These are phyloP conservation scores for Rhinoptilus africanus DNA, from an alignment of 2,113 vertebrate species.

Conservation along the genomic window DNA sequence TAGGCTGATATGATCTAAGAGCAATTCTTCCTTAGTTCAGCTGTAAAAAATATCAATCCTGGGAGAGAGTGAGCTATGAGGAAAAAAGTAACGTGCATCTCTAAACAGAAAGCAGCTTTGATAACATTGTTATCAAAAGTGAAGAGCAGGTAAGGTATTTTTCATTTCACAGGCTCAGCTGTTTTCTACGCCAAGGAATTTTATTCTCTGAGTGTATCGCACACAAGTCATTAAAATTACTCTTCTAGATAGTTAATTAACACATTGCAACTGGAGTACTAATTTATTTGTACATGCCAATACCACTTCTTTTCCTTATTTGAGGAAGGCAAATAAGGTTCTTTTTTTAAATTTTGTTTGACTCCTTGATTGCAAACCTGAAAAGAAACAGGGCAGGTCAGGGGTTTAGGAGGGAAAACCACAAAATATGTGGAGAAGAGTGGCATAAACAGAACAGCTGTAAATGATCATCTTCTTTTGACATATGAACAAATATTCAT, in stretches of 20 bases:
- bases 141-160: not conserved
- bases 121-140: not conserved
- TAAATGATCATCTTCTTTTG: not conserved
- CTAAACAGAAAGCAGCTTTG: not conserved
- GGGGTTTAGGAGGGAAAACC: not conserved
- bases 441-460: not conserved
- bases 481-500: not conserved
- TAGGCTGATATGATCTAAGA: not conserved
- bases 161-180: not conserved
- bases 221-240: not conserved
- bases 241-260: not conserved
- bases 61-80: not conserved
- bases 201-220: not conserved
- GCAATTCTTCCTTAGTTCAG: not conserved
- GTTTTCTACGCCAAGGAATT: not conserved
- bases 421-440: not conserved
- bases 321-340: not conserved
- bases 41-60: not conserved
- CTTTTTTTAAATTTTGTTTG: not conserved
- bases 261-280: not conserved
- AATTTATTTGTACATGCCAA: not conserved
- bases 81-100: not conserved
- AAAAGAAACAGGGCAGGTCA: not conserved
- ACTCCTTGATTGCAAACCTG: not conserved
- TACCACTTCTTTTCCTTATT: not conserved